These are phyloP conservation scores for Porites australiensis DNA, from an alignment of 64 coral and sea anemone genomes.

Conservation along the genomic window DNA sequence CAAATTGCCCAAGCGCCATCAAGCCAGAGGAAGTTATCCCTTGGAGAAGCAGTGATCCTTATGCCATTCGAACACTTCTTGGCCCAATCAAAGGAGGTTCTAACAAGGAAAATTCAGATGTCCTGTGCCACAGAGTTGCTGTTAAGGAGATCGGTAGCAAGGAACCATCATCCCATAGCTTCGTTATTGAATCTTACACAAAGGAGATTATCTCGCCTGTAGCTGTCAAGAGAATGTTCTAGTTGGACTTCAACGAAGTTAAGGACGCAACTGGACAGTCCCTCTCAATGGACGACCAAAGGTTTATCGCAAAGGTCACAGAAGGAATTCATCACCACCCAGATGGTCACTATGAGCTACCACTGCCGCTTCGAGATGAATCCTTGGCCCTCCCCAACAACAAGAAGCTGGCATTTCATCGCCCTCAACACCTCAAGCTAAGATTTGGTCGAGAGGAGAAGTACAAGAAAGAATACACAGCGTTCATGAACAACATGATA, in stretches of 20 bases:
- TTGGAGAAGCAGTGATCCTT: slow-evolving; percentile 42
- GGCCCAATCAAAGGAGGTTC: neutral
- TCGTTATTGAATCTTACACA: neutral
- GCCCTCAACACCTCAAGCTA: slow-evolving; percentile 6
- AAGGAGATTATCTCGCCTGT: neutral
- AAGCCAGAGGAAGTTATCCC: slow-evolving; percentile 73
- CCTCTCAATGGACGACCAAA: neutral
- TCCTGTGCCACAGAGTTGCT: neutral
- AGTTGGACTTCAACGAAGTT: neutral
- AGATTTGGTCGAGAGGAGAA: neutral
- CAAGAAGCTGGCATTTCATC: neutral
- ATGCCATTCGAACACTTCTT: slow-evolving; percentile 48
- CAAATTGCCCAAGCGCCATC: slow-evolving; percentile 63
- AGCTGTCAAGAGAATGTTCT: neutral
- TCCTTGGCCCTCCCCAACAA: neutral
- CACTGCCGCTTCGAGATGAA: neutral
- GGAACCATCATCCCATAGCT: neutral
- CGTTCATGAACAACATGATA: slow-evolving; percentile 30
- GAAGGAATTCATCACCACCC: neutral
- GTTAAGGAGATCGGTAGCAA: neutral
- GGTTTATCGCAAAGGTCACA: neutral
- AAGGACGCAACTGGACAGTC: neutral
- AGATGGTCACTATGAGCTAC: slow-evolving; percentile 17
- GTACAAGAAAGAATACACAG: slow-evolving; percentile 12
- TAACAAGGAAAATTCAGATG: neutral